Evolutionary conservation across 2,888 invertebrate species (phyloP).

Genomic region (Rhagonycha fulva): DNA sequence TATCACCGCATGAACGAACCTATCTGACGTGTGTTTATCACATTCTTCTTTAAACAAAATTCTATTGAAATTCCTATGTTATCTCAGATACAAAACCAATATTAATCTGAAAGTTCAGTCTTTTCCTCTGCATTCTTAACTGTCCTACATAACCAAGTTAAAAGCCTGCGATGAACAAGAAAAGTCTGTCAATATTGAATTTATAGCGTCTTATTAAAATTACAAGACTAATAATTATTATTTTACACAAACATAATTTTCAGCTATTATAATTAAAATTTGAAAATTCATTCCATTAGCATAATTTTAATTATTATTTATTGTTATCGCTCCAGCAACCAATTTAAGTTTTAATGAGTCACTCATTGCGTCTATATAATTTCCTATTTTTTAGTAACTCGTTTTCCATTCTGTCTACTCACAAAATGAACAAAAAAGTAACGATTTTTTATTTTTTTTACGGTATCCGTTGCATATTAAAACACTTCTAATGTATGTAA

Average conservation of each 20-base stretch:
- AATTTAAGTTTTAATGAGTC: neutral
- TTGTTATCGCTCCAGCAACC: neutral
- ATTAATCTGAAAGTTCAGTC: slow-evolving; percentile 20
- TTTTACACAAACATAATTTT: neutral
- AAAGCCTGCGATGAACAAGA: slow-evolving; percentile 1
- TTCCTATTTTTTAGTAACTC: neutral
- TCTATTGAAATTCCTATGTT: slow-evolving; percentile 19
- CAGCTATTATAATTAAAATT: neutral
- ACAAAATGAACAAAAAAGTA: too few relatives aligned
- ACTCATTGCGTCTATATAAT: neutral
- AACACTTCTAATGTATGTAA: too few relatives aligned
- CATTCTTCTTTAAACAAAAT: slow-evolving; percentile 14
- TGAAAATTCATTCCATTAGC: neutral
- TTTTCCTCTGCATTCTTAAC: slow-evolving; percentile 18
- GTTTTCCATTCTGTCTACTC: neutral
- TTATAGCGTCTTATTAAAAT: neutral
- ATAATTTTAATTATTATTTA: neutral
- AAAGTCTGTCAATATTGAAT: slow-evolving; percentile 10
- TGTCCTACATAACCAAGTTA: slow-evolving; percentile 10
- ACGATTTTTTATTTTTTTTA: too few relatives aligned
- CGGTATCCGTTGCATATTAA: too few relatives aligned
- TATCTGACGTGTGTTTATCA: slow-evolving; percentile 6
- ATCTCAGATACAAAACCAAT: slow-evolving; percentile 25
- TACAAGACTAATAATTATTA: neutral
- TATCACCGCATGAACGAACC: neutral